Evolutionary conservation across 2,113 vertebrate genomes (phyloP).

Genomic region (Anthoscopus minutus): DNA sequence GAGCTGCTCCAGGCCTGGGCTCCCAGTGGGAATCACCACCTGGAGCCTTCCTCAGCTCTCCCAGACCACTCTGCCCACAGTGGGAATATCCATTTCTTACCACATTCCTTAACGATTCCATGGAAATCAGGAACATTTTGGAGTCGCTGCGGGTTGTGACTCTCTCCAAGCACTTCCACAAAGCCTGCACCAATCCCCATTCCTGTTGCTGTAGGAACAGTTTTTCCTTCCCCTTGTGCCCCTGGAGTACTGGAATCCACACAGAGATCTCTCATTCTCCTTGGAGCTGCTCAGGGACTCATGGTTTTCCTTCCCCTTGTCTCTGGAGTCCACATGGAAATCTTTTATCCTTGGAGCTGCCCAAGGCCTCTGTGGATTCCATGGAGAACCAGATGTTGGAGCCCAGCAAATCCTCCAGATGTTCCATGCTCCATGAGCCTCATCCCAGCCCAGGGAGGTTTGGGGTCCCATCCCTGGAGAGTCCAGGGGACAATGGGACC

Average conservation of each 20-base stretch:
- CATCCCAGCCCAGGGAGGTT: neutral
- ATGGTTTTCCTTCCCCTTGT: neutral
- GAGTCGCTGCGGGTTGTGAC: neutral
- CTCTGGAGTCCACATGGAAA: neutral
- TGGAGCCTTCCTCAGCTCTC: neutral
- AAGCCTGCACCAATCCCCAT: neutral
- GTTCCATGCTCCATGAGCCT: neutral
- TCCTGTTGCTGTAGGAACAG: neutral
- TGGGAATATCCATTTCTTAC: neutral
- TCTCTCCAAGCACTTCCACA: neutral
- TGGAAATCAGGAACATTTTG: neutral
- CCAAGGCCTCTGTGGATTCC: neutral
- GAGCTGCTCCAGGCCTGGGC: neutral
- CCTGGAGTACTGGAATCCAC: neutral
- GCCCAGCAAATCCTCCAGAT: neutral
- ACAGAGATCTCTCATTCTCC: fast-evolving
- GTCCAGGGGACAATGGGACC: neutral
- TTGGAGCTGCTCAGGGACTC: neutral
- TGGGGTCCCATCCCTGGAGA: neutral
- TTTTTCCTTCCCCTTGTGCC: neutral
- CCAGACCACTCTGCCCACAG: neutral
- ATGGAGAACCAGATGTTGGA: neutral
- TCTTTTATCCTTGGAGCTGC: neutral
- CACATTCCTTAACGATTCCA: fast-evolving
- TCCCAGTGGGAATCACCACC: neutral